Base-by-base conservation (phyloP, 2,113 vertebrate species). In the Psephotus haematonotus region DNA sequence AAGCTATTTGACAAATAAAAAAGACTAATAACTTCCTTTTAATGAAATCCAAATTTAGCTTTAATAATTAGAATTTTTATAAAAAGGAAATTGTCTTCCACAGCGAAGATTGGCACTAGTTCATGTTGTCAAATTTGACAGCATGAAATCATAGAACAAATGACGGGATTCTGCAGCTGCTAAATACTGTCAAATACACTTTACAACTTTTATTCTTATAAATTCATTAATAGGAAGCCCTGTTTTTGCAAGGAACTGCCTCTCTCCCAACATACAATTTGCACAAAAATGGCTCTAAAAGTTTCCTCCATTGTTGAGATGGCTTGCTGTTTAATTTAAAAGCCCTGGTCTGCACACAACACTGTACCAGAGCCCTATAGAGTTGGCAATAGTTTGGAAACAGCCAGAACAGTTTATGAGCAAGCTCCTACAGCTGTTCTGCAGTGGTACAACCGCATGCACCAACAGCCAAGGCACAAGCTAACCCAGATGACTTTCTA, bases 111-210 rank as follows among this genome's bases (percentile, higher is more conserved):
- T 96, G 93, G 92, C 91, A 96, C 67, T 69, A 90, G 89, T 94
- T 95, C 84, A 87, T 28, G 78, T 65, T 95, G 94, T 96, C 96
- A 97, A 67, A 72, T 91, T 69, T 97, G 96, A 96, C 95, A 97
- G 94, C 95, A 82, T 91, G 91, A 95, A 96, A 97, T 92, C 94
- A 92, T 0, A 1, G 93, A 85, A 95, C 93, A 95, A 96, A 89
- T 82, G 59, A 93, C 0, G 3, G 52, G 86, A 91, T 91, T 82
- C 87, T 94, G 87, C 93, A 96, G 95, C 94, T 97, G 94, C 53
- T 95, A 92, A 94, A 95, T 94, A 93, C 84, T 91, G 96, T 95
- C 96, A 97, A 95, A 95, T 35, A 85, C 29, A 76, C 67, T 90
- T 78, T 23, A 69, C 59, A 91, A 94, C 78, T 91, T 91, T 80